These are phyloP conservation scores for Dyspetes luteomarginatus DNA, from an alignment of 2,888 invertebrate genomes.

Conservation along the genomic window DNA sequence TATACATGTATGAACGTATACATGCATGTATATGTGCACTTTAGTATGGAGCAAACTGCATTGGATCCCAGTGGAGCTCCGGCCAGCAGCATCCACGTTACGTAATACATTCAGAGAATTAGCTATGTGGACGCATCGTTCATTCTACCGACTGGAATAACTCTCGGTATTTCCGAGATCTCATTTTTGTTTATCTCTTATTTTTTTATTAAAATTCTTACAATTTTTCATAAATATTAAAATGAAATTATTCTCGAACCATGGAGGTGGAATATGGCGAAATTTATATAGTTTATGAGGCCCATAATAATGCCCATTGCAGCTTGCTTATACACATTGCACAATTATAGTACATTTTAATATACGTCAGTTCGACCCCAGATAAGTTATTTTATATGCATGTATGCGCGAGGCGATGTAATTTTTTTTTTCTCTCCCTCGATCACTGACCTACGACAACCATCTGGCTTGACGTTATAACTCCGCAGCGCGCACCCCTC, in stretches of 20 bases:
- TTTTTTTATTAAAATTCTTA: background rate
- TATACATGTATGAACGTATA: constrained; percentile 20
- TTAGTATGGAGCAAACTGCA: constrained; percentile 36
- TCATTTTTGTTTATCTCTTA: background rate
- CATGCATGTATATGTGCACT: constrained; percentile 1
- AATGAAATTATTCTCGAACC: background rate
- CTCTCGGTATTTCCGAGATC: constrained; percentile 12
- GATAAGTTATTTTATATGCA: too few species aligned
- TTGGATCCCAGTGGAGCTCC: constrained; percentile 27
- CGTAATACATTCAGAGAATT: constrained; percentile 56
- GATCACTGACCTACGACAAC: constrained; percentile 79
- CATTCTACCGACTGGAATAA: constrained; percentile 40
- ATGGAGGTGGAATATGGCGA: background rate
- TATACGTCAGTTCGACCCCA: too few species aligned
- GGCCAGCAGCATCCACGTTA: constrained; percentile 34
- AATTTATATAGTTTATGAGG: too few species aligned
- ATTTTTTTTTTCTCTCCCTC: too few species aligned
- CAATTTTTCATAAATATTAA: background rate
- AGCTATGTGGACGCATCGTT: constrained; percentile 38
- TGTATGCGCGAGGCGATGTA: too few species aligned
- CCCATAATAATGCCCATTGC: too few species aligned
- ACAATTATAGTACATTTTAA: too few species aligned
- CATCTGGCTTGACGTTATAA: constrained; percentile 70
- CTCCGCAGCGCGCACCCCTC: constrained; percentile 27
- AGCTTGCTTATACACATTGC: too few species aligned